Evolutionary conservation across 2,888 invertebrate genomes (phyloP).

Genomic region (Aspidiotus rigidus): DNA sequence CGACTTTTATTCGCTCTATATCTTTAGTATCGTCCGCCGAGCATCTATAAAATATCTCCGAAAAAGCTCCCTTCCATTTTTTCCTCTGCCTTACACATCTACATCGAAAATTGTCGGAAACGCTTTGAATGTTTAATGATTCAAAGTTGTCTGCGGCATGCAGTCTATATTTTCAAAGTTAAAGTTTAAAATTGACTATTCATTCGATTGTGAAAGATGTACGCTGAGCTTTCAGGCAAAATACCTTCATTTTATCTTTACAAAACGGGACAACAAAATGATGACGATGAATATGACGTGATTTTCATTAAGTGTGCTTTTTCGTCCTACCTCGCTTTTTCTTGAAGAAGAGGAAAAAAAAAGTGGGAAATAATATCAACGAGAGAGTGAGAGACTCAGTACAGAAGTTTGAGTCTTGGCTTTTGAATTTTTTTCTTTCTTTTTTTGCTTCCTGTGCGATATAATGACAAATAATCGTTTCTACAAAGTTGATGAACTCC

Average conservation of each 20-base stretch:
- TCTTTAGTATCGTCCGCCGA: not conserved
- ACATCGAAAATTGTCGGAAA: slow-evolving; percentile 27
- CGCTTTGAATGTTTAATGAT: slow-evolving; percentile 30
- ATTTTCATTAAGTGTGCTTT: too few relatives aligned
- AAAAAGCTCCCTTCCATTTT: not conserved
- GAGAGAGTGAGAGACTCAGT: too few relatives aligned
- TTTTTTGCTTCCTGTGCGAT: too few relatives aligned
- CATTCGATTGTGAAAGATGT: slow-evolving; percentile 1
- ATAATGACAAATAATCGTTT: too few relatives aligned
- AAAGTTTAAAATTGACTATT: slow-evolving; percentile 17
- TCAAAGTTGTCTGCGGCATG: slow-evolving; percentile 9
- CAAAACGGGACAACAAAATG: slow-evolving; percentile 10
- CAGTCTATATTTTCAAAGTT: slow-evolving; percentile 20
- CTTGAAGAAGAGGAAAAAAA: too few relatives aligned
- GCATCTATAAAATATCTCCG: not conserved
- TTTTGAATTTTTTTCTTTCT: too few relatives aligned
- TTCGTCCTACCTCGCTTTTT: too few relatives aligned
- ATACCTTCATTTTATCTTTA: not conserved
- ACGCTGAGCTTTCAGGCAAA: slow-evolving; percentile 8
- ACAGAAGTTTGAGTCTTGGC: too few relatives aligned
- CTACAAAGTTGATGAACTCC: too few relatives aligned
- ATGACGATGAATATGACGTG: too few relatives aligned
- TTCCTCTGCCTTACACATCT: not conserved
- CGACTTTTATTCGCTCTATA: too few relatives aligned
- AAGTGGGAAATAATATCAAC: too few relatives aligned